Conservation (phyloP, 2,888 invertebrate genomes). For the Callyntrura guangdongensis region DNA sequence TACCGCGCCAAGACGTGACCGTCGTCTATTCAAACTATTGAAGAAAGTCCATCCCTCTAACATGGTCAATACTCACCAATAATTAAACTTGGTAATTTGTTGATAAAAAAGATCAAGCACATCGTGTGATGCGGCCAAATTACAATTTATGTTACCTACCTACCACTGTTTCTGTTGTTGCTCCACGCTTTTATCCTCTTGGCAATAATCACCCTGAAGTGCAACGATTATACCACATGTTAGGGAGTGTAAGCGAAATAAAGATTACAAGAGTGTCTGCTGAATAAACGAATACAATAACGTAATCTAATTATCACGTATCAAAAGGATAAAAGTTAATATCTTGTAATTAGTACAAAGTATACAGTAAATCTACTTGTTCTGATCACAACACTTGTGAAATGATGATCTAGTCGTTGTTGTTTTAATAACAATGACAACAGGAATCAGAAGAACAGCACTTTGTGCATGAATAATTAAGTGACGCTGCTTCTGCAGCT, state of each 20-base stretch:
- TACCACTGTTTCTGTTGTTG: neutral
- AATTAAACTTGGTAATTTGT: no score
- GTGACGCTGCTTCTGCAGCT: constrained; percentile 8
- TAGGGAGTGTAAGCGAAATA: no score
- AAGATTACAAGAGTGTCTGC: no score
- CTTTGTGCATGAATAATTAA: constrained; percentile 34
- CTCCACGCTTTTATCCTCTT: neutral
- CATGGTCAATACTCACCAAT: neutral
- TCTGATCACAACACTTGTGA: neutral
- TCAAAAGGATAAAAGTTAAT: constrained; percentile 7
- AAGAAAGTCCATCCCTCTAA: neutral
- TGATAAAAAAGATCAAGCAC: neutral
- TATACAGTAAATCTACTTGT: neutral
- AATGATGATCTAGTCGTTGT: neutral
- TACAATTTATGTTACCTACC: neutral
- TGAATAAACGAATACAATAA: no score
- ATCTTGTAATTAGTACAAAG: neutral
- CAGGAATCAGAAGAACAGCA: constrained; percentile 33
- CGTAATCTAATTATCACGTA: neutral
- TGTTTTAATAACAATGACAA: constrained; percentile 20
- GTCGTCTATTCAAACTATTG: neutral
- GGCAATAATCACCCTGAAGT: no score
- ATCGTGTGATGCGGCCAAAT: neutral
- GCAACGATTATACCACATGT: no score
- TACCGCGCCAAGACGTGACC: neutral